Percentiles rank a stretch among this genome's conserved stretches.
phyloP scores from a whole-genome alignment of 2,113 vertebrate genomes.

The Tretioscincus oriximinensis region DNA sequence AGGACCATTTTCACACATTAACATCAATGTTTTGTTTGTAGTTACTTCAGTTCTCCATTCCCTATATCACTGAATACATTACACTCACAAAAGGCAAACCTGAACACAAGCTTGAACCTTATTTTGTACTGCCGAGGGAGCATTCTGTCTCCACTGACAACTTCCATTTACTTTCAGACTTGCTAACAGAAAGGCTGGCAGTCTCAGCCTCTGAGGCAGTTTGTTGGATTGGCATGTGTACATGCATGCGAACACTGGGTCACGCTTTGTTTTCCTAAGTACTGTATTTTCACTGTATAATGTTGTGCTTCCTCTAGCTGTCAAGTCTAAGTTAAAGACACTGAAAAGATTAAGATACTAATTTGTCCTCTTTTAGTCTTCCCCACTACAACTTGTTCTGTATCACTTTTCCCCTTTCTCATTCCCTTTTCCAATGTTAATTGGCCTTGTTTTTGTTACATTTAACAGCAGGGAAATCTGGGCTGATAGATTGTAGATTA shows the following conservation, averaged over 20 bases:
- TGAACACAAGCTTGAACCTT: constrained; percentile 76
- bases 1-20: constrained; percentile 91
- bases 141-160: constrained; percentile 69
- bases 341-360: constrained; percentile 13
- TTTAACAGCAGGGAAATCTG: background rate
- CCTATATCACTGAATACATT: constrained; percentile 74
- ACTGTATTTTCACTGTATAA: constrained; percentile 14
- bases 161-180: constrained; percentile 75
- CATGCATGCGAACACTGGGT: constrained; percentile 27
- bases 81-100: constrained; percentile 79
- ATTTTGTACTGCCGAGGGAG: constrained; percentile 78
- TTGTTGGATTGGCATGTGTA: constrained; percentile 37
- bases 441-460: constrained; percentile 13
- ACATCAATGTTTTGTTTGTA: constrained; percentile 86
- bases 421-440: background rate
- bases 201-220: constrained; percentile 55
- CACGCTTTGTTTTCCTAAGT: constrained; percentile 9
- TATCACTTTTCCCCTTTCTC: background rate
- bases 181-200: constrained; percentile 73
- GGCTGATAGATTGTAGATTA: background rate
- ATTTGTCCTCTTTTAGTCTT: background rate
- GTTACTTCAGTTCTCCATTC: constrained; percentile 82
- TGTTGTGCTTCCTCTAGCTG: constrained; percentile 39
- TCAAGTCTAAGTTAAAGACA: constrained; percentile 16
- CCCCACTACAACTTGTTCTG: background rate